Evolutionary conservation across 1,140 invertebrate species (phyloP).

Genomic region (Trachymyrmex cornetzi): DNA sequence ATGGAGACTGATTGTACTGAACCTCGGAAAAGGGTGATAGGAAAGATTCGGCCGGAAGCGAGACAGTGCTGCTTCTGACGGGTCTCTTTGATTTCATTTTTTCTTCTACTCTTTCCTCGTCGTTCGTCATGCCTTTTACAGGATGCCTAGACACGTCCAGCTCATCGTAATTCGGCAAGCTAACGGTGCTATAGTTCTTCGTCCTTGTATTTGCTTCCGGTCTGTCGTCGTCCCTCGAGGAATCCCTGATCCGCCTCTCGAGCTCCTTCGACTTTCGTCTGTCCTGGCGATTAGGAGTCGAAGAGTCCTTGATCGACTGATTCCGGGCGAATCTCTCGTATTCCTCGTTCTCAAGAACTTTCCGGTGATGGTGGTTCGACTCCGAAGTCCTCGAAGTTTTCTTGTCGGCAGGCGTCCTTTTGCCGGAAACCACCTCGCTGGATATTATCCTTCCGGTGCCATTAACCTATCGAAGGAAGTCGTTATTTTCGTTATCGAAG

Average conservation of each 20-base stretch:
- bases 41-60: constrained; percentile 74
- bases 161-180: constrained; percentile 87
- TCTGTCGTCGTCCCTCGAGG: constrained; percentile 50
- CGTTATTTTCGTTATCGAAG: constrained; percentile 31
- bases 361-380: constrained; percentile 57
- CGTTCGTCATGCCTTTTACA: constrained; percentile 62
- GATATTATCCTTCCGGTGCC: constrained; percentile 81
- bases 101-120: constrained; percentile 11
- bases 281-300: constrained; percentile 72
- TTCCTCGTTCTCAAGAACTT: constrained; percentile 74
- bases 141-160: constrained; percentile 72
- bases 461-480: constrained; percentile 76
- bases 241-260: constrained; percentile 54
- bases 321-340: constrained; percentile 78
- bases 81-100: constrained; percentile 65
- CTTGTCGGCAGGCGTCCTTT: constrained; percentile 74
- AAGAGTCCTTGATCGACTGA: constrained; percentile 73
- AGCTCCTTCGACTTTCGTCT: constrained; percentile 54
- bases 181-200: constrained; percentile 85
- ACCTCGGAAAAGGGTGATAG: constrained; percentile 74
- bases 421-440: constrained; percentile 79
- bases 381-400: constrained; percentile 52
- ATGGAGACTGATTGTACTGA: constrained; percentile 18
- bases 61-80: constrained; percentile 75
- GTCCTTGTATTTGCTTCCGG: constrained; percentile 73